Evolutionary conservation across 2,113 vertebrate genomes (phyloP).

Genomic region (Scomber japonicus): DNA sequence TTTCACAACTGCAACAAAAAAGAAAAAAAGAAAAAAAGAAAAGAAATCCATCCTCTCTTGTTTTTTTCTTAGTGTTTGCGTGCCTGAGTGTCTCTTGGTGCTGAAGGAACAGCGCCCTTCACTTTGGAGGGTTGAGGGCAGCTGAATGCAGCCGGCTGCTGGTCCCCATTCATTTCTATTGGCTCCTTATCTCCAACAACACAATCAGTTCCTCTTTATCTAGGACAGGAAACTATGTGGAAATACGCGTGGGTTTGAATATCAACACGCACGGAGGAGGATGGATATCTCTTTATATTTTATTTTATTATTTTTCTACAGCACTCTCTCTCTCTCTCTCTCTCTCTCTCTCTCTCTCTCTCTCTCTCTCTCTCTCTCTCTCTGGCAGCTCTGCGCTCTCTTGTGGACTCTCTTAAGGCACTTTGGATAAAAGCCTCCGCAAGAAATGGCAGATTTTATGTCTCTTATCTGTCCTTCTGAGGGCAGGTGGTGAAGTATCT

Average conservation of each 20-base stretch:
- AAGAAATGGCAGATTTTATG: constrained; percentile 53
- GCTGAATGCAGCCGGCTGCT: constrained; percentile 1
- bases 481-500: constrained; percentile 54
- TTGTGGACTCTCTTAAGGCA: constrained; percentile 60
- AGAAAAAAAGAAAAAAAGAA: not conserved
- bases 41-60: not conserved
- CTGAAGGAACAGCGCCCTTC: constrained; percentile 71
- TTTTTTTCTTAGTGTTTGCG: not conserved
- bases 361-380: constrained; percentile 1
- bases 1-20: not conserved
- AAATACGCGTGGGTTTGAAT: constrained; percentile 8
- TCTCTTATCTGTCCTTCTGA: constrained; percentile 42
- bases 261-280: not conserved
- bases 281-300: constrained; percentile 30
- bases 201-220: constrained; percentile 22
- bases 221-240: constrained; percentile 24
- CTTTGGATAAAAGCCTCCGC: constrained; percentile 64
- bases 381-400: constrained; percentile 44
- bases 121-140: not conserved
- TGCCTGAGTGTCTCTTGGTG: constrained; percentile 33
- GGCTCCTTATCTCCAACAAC: constrained; percentile 32
- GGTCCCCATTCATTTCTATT: constrained; percentile 18
- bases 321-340: not conserved
- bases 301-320: not conserved
- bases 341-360: not conserved